Evolutionary conservation across 2,888 invertebrate genomes (phyloP).

Genomic region (Chloroclystis v-ata): DNA sequence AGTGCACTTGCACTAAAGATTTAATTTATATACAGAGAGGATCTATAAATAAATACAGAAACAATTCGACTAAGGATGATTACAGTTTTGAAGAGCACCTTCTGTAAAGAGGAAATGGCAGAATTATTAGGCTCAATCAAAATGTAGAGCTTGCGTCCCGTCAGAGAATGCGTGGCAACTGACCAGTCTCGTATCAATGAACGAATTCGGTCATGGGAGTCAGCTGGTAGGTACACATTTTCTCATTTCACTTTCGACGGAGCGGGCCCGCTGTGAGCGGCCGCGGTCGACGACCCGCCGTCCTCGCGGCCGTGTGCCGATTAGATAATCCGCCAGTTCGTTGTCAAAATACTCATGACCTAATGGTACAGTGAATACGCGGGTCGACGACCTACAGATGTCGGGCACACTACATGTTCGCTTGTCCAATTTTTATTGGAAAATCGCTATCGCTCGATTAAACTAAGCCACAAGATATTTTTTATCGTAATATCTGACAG

Average conservation of each 20-base stretch:
- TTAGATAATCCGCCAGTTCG: slow-evolving; percentile 77
- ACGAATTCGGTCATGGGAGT: slow-evolving; percentile 53
- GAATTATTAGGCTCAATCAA: slow-evolving; percentile 17
- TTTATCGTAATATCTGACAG: slow-evolving; percentile 21
- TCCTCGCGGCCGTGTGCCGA: slow-evolving; percentile 75
- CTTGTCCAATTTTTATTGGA: slow-evolving; percentile 38
- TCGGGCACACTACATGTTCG: slow-evolving; percentile 47
- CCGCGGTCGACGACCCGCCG: slow-evolving; percentile 62
- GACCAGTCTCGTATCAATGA: slow-evolving; percentile 37
- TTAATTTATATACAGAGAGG: too few species aligned
- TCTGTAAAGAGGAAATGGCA: slow-evolving; percentile 15
- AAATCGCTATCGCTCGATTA: slow-evolving; percentile 51
- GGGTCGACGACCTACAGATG: slow-evolving; percentile 60
- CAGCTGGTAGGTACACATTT: slow-evolving; percentile 43
- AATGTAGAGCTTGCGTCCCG: slow-evolving; percentile 28
- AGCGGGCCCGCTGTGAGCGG: slow-evolving; percentile 42
- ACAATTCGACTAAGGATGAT: slow-evolving; percentile 1
- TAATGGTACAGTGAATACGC: slow-evolving; percentile 73
- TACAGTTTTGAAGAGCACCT: slow-evolving; percentile 9
- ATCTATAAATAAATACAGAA: not conserved
- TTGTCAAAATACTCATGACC: slow-evolving; percentile 78
- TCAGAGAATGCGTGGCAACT: slow-evolving; percentile 24
- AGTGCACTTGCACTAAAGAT: too few species aligned
- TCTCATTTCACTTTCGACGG: slow-evolving; percentile 72
- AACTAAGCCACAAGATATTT: slow-evolving; percentile 41